Evolutionary conservation across 2,113 vertebrate species (phyloP).

Genomic region (Cyanoderma ruficeps): DNA sequence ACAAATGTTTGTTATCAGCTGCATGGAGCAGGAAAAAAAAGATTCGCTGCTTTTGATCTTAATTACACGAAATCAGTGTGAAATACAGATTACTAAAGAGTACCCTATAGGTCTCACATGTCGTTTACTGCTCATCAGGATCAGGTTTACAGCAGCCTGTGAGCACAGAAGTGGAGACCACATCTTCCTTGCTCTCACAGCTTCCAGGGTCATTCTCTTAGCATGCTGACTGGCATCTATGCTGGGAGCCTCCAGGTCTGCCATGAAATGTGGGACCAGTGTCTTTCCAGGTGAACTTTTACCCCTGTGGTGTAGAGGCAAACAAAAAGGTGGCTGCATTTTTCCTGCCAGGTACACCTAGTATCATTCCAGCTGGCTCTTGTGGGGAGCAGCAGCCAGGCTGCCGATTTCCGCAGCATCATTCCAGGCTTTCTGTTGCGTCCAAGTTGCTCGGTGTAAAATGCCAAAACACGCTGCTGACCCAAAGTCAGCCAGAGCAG

Average conservation of each 20-base stretch:
- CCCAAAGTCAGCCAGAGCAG: background rate
- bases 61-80: background rate
- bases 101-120: background rate
- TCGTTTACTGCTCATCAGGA: background rate
- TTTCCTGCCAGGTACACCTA: background rate
- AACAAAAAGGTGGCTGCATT: background rate
- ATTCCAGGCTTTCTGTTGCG: background rate
- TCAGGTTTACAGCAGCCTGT: background rate
- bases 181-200: background rate
- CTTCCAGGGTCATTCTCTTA: background rate
- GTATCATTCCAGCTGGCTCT: background rate
- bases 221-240: accelerated
- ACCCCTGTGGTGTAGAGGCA: background rate
- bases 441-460: background rate
- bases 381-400: background rate
- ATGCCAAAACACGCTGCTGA: background rate
- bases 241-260: background rate
- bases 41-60: background rate
- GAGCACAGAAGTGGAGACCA: background rate
- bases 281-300: background rate
- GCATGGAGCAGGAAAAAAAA: background rate
- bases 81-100: background rate
- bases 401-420: accelerated
- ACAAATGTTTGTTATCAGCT: background rate
- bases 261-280: background rate